A percentile compares a stretch with the other conserved stretches of the same genome.
phyloP scores from a whole-genome alignment of 2,113 vertebrate species.

The Pedionomus torquatus region DNA sequence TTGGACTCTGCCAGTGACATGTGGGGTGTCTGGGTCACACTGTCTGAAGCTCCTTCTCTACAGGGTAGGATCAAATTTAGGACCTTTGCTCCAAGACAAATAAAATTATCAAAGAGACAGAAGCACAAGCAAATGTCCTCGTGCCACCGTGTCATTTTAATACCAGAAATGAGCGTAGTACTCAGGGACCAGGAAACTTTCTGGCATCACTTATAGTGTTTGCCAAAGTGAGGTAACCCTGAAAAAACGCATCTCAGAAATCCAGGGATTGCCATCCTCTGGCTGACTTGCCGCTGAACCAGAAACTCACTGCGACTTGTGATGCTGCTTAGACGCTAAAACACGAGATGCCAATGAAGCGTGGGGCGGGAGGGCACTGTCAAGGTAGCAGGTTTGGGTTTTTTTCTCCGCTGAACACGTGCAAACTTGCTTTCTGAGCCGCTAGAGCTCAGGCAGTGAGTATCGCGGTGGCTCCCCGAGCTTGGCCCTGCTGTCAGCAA shows the following conservation, averaged over 20 bases:
- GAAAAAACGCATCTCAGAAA: neutral
- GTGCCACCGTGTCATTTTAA: neutral
- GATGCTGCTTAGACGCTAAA: neutral
- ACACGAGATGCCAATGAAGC: accelerated
- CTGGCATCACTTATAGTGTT: neutral
- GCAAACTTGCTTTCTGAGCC: neutral
- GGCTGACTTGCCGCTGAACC: neutral
- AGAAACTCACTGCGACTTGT: accelerated
- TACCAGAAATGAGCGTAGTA: neutral
- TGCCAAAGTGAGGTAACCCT: neutral
- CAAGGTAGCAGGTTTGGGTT: neutral
- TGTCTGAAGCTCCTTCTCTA: neutral
- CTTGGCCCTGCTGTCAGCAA: neutral
- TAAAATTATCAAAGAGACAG: neutral
- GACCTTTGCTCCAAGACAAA: neutral
- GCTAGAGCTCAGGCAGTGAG: neutral
- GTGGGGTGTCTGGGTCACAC: neutral
- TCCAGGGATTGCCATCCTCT: neutral
- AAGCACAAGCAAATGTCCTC: neutral
- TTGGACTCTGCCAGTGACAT: neutral
- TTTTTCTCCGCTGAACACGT: neutral
- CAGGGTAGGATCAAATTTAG: neutral
- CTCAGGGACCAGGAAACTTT: neutral
- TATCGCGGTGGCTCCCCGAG: neutral
- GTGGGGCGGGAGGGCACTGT: neutral